Conservation (phyloP, 2,113 vertebrate genomes). For the Atractosteus spatula region DNA sequence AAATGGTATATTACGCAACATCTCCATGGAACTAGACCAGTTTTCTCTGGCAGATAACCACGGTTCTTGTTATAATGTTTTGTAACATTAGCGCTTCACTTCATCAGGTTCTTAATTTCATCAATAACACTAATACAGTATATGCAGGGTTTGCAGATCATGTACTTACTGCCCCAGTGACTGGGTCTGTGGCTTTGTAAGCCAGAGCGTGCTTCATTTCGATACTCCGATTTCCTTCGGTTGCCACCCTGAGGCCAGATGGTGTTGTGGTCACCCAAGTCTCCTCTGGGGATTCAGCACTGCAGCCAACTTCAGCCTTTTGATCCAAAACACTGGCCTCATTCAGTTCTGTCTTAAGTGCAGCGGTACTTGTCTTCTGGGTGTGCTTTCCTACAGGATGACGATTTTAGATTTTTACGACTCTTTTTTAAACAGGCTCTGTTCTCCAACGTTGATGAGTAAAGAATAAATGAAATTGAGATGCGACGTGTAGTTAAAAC, state of each 20-base stretch:
- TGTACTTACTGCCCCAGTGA: conserved; percentile 70
- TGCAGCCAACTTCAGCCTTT: conserved; percentile 4
- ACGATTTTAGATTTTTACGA: neutral
- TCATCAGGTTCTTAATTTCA: too few relatives aligned
- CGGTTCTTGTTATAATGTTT: too few relatives aligned
- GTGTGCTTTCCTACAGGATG: conserved; percentile 35
- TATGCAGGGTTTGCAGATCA: neutral
- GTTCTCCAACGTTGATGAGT: too few relatives aligned
- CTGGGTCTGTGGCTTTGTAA: conserved; percentile 76
- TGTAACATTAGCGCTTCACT: too few relatives aligned
- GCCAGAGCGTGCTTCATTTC: conserved; percentile 55
- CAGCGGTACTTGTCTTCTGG: conserved; percentile 5
- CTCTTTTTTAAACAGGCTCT: too few relatives aligned
- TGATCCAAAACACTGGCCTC: conserved; percentile 29
- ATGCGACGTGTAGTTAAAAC: too few relatives aligned
- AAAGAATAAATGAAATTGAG: too few relatives aligned
- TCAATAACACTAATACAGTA: too few relatives aligned
- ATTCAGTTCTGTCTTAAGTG: conserved; percentile 37
- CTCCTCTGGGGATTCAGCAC: conserved; percentile 37
- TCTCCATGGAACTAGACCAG: too few relatives aligned
- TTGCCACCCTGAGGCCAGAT: conserved; percentile 71
- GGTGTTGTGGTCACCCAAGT: conserved; percentile 85
- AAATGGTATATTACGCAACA: too few relatives aligned
- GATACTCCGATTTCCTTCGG: conserved; percentile 56
- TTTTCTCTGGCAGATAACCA: too few relatives aligned